These are phyloP conservation scores for Mus musculus DNA, from an alignment of 2,113 vertebrate genomes.

Conservation along the genomic window GRCm39 chr16:93996001-93996500, in stretches of 20 bases:
- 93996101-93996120: background rate
- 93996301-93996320: background rate
- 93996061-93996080: background rate
- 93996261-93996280: fast-evolving
- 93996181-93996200: fast-evolving
- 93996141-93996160: background rate
- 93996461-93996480: background rate
- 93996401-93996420: background rate
- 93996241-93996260: fast-evolving
- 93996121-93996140: background rate
- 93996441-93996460: background rate
- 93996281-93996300: background rate
- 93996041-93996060: too few relatives aligned
- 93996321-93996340: background rate
- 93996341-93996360: too few relatives aligned
- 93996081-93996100: background rate
- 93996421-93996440: background rate
- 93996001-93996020: background rate
- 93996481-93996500: background rate
- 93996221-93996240: background rate
- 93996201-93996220: background rate
- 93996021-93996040: background rate
- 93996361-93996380: background rate
- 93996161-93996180: background rate
- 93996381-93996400: background rate